Conservation (phyloP, 2,113 vertebrate genomes). For the Phaethornis superciliosus region DNA sequence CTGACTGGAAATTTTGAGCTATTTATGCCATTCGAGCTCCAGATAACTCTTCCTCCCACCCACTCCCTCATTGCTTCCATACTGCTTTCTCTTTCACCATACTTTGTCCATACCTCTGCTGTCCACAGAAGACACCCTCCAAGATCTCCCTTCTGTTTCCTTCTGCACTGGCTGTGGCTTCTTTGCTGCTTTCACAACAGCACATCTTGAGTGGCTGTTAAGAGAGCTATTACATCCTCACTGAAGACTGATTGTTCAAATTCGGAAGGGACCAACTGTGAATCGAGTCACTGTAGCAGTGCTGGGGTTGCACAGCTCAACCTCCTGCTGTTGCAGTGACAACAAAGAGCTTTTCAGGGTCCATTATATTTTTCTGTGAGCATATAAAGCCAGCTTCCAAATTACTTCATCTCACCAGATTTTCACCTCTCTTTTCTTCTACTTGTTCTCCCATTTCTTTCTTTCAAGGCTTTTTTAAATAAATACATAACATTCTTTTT, state of each 20-base stretch:
- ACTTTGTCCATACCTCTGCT: background rate
- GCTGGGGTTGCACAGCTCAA: background rate
- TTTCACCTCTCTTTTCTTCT: background rate
- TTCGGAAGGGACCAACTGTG: background rate
- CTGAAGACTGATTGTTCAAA: background rate
- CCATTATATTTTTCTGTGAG: background rate
- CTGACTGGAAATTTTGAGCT: background rate
- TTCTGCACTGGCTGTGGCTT: fast-evolving
- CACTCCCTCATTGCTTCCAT: background rate
- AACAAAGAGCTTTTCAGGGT: background rate
- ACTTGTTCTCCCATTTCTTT: background rate
- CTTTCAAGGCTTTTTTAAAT: background rate
- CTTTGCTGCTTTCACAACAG: background rate
- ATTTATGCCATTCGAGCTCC: background rate
- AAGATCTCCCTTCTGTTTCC: background rate
- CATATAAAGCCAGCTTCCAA: background rate
- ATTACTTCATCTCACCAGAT: background rate
- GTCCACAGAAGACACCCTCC: background rate
- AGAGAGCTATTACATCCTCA: background rate
- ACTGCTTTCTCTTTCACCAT: background rate
- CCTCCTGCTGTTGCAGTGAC: background rate
- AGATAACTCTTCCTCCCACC: background rate
- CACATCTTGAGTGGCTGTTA: background rate
- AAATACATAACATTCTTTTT: background rate
- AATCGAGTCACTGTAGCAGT: background rate